Conservation (phyloP, 2,888 invertebrate species). For the Polyploca ridens region DNA sequence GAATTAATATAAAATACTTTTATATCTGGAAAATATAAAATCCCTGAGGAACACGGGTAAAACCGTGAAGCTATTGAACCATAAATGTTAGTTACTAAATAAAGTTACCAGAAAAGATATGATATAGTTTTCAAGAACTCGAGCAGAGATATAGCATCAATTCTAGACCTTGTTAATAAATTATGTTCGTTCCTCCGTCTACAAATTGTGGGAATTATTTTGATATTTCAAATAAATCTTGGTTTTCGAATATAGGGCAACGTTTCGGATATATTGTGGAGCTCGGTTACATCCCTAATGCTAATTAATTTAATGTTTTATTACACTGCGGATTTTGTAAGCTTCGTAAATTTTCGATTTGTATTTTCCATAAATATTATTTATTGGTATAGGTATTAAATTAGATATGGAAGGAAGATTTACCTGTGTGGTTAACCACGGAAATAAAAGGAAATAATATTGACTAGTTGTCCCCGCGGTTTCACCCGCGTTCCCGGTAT, state of each 20-base stretch:
- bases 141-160: background rate
- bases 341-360: slow-evolving; percentile 5
- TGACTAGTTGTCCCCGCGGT: no score
- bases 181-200: background rate
- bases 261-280: background rate
- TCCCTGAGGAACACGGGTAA: no score
- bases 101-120: background rate
- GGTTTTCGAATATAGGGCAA: background rate
- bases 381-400: background rate
- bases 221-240: background rate
- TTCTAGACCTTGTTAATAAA: background rate
- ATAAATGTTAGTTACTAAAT: background rate
- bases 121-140: background rate
- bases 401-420: background rate
- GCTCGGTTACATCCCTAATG: background rate
- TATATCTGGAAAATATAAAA: no score
- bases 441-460: background rate
- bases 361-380: background rate
- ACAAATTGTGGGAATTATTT: background rate
- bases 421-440: background rate
- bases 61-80: background rate
- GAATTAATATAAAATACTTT: no score
- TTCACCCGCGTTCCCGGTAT: no score
- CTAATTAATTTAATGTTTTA: background rate
- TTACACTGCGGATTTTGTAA: background rate